phyloP scores from a whole-genome alignment of 2,888 invertebrate species.

The Drosophila kambysellisi region DNA sequence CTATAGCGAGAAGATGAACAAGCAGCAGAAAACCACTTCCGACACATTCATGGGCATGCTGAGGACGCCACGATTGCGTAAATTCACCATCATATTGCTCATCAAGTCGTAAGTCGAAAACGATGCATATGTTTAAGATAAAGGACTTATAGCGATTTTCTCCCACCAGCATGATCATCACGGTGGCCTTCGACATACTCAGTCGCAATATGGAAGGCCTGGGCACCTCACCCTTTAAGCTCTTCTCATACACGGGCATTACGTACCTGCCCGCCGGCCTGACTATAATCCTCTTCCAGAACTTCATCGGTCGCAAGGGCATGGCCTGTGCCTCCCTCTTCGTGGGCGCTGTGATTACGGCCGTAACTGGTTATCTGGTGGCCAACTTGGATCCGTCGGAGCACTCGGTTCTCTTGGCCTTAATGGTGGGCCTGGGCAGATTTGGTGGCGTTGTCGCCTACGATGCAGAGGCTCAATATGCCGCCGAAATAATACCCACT shows the following conservation, averaged over 20 bases:
- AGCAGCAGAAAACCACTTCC: constrained; percentile 48
- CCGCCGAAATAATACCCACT: constrained; percentile 88
- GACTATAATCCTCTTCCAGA: constrained; percentile 83
- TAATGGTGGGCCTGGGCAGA: constrained; percentile 86
- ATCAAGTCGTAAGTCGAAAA: constrained; percentile 87
- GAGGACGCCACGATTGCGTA: constrained; percentile 86
- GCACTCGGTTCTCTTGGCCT: constrained; percentile 83
- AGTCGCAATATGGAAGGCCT: constrained; percentile 87
- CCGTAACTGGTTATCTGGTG: constrained; percentile 85
- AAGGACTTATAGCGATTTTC: not conserved
- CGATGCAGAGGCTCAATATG: constrained; percentile 88
- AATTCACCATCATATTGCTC: constrained; percentile 86
- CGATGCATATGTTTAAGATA: not conserved
- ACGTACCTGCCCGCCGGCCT: constrained; percentile 86
- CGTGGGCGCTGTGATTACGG: constrained; percentile 86
- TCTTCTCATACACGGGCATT: constrained; percentile 86
- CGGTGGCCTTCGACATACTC: constrained; percentile 87
- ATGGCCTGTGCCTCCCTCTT: constrained; percentile 86
- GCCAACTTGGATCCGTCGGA: constrained; percentile 75
- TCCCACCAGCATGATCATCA: constrained; percentile 86
- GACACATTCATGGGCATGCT: constrained; percentile 86
- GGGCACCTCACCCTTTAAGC: constrained; percentile 86
- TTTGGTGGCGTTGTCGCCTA: constrained; percentile 87
- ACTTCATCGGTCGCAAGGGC: constrained; percentile 86
- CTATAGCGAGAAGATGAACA: constrained; percentile 67